Evolutionary conservation across 2,888 invertebrate species (phyloP), one percentile per base, ranked within the genome.

Genomic region (Hemistola chrysoprasaria): DNA sequence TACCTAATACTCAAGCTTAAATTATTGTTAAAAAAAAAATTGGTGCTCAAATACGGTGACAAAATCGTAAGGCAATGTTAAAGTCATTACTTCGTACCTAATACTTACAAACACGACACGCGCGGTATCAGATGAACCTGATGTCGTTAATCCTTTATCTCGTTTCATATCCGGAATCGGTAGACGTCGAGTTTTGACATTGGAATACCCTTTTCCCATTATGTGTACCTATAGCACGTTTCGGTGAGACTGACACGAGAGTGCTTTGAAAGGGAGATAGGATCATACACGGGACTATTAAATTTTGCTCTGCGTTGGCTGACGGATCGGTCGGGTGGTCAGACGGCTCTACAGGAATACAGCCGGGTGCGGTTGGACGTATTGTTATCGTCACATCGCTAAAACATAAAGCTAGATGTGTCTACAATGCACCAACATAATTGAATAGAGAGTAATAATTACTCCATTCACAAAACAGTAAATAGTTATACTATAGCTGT

Each of bases 361-460:
- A 71, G 68, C 50, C 67, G 60, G 16, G 74, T 16, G n/a, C 61
- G 76, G 76, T 79, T 78, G 79, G 79, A 78, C 78, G 71, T 77
- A 78, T 78, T 77, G 78, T 78, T 77, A 78, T 71, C 72, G 66
- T 71, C 71, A 72, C 67, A 61, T 62, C 67, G 58, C 61, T n/a
- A n/a, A n/a, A n/a, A n/a, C n/a, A n/a, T n/a, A n/a, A n/a, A n/a
- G 54, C 40, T 45, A 32, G 21, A 34, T 27, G 37, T 28, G 11
- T 24, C 47, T 30, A 10, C 21, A 36, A 26, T 26, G 9, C 11
- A 24, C 36, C 35, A 28, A 24, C 10, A 8, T 28, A 28, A 16
- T 11, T 23, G 23, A 2, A n/a, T n/a, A n/a, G n/a, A n/a, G n/a
- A n/a, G n/a, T n/a, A n/a, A n/a, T n/a, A n/a, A n/a, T n/a, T n/a